Evolutionary conservation across 2,797 vertebrate species (phyloP), one percentile per base, ranked within the genome.

Genomic region (Sardinella longiceps): DNA sequence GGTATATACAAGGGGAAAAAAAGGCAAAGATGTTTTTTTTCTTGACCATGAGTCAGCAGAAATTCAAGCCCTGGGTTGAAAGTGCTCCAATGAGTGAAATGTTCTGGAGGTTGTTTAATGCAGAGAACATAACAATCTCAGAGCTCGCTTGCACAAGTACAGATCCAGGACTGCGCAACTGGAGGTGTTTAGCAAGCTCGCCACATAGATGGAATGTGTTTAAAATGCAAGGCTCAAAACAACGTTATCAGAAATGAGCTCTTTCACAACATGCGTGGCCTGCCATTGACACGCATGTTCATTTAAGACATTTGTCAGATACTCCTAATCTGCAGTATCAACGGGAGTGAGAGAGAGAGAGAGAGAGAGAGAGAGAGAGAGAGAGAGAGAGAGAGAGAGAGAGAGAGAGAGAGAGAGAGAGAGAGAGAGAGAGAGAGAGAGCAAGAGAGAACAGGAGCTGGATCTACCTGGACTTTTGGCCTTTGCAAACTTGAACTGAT

Each of bases 391-490:
- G 53, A 56, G 18, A 0, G 18, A 56, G 53, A 56, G 53, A 56
- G 51, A 56, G 51, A 56, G 51, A 56, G 51, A 56, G 51, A 56
- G 15, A 56, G 51, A 56, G 18, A 56, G 51, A 56, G 53, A 56
- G 53, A 66, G 60, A 0, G 51, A 56, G 51, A 56, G 51, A 56
- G 51, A 56, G 51, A 56, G 15, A 56, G 51, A 56, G 18, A 56
- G 51, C 20, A 18, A 56, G 53, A 66, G 60, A 7, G 7, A 60
- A 25, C 23, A 25, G 23, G 25, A 37, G 14, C 15, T 39, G 60
- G 58, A 30, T 28, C 63, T 37, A 0, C 50, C 6, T 37, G 83
- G 80, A 89, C 83, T 86, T 87, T 83, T 84, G 83, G 80, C 83
- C 81, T 66, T 1, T 51, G 82, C 50, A 30, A 46, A 53, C 81